Percentiles rank a stretch among this genome's conserved stretches.
Evolutionary conservation across 2,113 vertebrate species (phyloP).

Genomic region (Passer montanus): DNA sequence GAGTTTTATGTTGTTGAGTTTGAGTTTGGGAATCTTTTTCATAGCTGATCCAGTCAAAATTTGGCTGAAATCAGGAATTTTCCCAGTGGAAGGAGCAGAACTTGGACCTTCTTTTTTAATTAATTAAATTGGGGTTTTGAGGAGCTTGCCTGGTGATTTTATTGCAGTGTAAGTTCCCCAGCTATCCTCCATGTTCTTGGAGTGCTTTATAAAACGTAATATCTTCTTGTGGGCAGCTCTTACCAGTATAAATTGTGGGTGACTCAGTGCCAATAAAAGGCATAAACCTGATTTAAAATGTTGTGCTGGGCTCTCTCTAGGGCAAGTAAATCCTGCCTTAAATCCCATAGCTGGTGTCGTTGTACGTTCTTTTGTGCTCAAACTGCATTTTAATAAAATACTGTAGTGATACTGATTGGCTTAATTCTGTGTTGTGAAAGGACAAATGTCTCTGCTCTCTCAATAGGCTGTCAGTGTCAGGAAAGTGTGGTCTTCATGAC

Average conservation of each 20-base stretch:
- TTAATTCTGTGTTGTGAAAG: neutral
- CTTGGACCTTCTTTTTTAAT: neutral
- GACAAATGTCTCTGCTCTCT: neutral
- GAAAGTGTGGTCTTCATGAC: neutral
- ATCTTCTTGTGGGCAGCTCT: neutral
- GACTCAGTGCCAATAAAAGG: neutral
- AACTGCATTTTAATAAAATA: neutral
- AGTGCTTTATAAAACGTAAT: neutral
- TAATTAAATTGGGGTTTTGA: neutral
- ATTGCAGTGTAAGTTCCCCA: neutral
- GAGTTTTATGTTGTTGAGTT: neutral
- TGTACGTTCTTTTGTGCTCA: neutral
- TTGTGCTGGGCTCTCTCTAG: neutral
- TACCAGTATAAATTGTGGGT: neutral
- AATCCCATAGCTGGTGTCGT: neutral
- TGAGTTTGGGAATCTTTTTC: neutral
- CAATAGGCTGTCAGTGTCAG: neutral
- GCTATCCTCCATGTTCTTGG: neutral
- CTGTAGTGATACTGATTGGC: neutral
- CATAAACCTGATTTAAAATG: neutral
- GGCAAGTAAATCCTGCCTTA: neutral
- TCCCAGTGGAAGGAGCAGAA: neutral
- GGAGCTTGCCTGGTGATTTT: neutral
- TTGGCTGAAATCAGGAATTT: neutral
- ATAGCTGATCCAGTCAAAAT: neutral